Base-by-base conservation (phyloP, 2,888 invertebrate species). In the Clanis bilineata region DNA sequence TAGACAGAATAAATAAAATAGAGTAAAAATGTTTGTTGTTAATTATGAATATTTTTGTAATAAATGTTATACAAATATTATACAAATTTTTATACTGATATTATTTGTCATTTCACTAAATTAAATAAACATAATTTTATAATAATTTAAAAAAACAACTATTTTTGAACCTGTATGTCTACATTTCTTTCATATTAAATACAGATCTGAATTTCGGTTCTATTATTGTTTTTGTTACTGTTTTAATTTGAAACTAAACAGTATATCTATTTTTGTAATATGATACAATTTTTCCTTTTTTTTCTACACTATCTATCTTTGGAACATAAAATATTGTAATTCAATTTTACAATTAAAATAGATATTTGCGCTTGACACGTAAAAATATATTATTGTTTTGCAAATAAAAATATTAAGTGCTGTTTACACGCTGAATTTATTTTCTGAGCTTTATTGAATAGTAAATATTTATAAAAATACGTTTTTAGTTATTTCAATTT, bases 361-460 rank as follows among this genome's bases (percentile, higher is more conserved):
- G 12, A 32, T 18, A 51, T 6, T 28, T 51, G 9, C 18, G 51
- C 51, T 51, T 51, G 18, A 32, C 9, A 51, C 9, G 23, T 47
- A 28, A 38, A 57, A 56, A 60, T 69, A 65, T 69, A 62, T 64
- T 69, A n/a, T n/a, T 64, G 67, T 57, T 55, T 64, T 65, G 51
- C 51, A 39, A 61, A 58, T 60, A 0, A 64, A 66, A 65, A 41
- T 72, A 74, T 76, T 77, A 76, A 58, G 69, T 60, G 66, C 66
- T 71, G 67, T 64, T 61, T 60, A 64, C 58, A 59, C 61, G 61
- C 58, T 56, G 57, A 9, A 55, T 59, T 64, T 68, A 62, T 63
- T 72, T 70, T 62, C 62, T 57, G 58, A 54, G 62, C 75, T 80
- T n/a, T 77, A 70, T 66, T 59, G 62, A 47, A 64, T 74, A 71